A percentile compares a stretch with the other conserved stretches of the same genome.
Conservation (phyloP, 2,113 vertebrate species). For the Gopherus evgoodei region DNA sequence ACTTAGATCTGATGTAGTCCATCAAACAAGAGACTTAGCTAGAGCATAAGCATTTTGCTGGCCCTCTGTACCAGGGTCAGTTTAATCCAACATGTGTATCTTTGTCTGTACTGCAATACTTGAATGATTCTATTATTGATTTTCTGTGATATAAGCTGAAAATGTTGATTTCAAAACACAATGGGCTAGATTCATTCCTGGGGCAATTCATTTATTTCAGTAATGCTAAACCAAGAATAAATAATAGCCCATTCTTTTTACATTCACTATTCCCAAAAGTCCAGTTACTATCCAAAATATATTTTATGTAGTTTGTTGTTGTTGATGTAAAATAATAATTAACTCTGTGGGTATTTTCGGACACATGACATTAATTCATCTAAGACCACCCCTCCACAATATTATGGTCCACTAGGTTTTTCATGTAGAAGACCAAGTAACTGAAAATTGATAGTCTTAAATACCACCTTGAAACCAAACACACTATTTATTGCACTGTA, state of each 20-base stretch:
- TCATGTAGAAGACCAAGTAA: accelerated
- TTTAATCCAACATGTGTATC: not conserved
- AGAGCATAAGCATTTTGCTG: not conserved
- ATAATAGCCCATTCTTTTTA: not conserved
- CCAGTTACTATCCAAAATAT: not conserved
- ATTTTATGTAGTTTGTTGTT: not conserved
- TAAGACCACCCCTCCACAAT: not conserved
- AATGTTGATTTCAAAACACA: not conserved
- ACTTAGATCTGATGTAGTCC: not conserved
- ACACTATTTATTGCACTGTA: not conserved
- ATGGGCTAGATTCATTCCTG: not conserved
- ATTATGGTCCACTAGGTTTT: not conserved
- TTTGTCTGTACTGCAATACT: not conserved
- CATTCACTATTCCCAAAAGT: not conserved
- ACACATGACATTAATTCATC: not conserved
- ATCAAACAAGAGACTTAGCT: not conserved
- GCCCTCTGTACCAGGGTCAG: not conserved
- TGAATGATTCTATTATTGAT: not conserved
- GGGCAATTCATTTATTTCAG: not conserved
- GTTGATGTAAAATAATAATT: not conserved
- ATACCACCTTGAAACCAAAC: not conserved
- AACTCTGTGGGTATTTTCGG: not conserved
- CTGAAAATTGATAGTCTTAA: not conserved
- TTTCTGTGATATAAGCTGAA: not conserved
- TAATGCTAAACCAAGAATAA: not conserved